Evolutionary conservation across 2,797 vertebrate species (phyloP), one percentile per base, ranked within the genome.

Genomic region (Trachurus trachurus): DNA sequence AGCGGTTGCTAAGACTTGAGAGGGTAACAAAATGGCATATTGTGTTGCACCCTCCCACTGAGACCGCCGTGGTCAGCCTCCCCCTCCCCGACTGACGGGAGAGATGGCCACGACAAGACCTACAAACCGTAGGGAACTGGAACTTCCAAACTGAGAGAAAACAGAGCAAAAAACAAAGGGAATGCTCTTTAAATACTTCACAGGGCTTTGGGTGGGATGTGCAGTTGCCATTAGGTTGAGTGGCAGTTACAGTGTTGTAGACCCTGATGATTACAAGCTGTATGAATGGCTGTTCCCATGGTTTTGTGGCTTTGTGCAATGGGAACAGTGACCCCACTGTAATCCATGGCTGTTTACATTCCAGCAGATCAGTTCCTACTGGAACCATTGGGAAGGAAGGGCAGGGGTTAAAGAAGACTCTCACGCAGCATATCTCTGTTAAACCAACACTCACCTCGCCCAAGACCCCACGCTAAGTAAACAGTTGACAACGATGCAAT

Each of bases 341-440:
- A 92, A 93, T 90, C 88, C 88, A 81, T 73, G 75, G 86, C 83
- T 91, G 91, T 94, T 94, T 93, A 93, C 93, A 94, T 94, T 93
- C 91, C 91, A 87, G 87, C 68, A 92, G 87, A 92, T 92, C 86
- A 84, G 91, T 92, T 91, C 87, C 87, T 93, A 92, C 84, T 91
- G 85, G 85, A 92, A 87, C 83, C 86, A 83, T 42, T 58, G 76
- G 89, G 84, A 89, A 87, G 87, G 88, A 88, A 90, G 87, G 89
- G 79, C 86, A 90, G 61, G 87, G 91, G 90, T 92, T 91, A 94
- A 91, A 89, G 79, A 82, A 79, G 77, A 86, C 86, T 89, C 91
- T 92, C 92, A 89, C 82, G 54, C 80, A 89, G 80, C 76, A 44
- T 81, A 87, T 91, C 87, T 78, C 85, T 74, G 70, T 50, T 84